Evolutionary conservation across 53 echinoderm and acorn worm genomes (phyloP), one percentile per base, ranked within the genome.

Genomic region (Paracentrotus lividus): DNA sequence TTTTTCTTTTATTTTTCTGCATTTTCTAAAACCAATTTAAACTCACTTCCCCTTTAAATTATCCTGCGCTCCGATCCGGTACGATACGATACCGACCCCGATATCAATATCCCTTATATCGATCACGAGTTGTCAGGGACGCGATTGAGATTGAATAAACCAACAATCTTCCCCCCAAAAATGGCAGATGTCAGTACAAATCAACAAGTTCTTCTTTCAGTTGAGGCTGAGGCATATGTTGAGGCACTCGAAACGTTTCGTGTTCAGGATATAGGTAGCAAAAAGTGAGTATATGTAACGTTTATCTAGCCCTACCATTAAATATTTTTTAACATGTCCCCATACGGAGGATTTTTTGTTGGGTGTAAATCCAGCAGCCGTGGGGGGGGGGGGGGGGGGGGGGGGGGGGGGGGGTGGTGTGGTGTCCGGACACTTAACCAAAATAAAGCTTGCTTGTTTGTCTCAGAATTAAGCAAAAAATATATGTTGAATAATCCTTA

Each of bases 161-260:
- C 38, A 72, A 34, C 2, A 40, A 20, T 8, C 40, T 85, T 29
- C 32, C 18, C 15, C 14, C n/a, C n/a, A n/a, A 85, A 51, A 26
- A 40, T 32, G 54, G 56, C 45, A 69, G 40, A 75, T 40, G 90
- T 95, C 61, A 56, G 53, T 64, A 9, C 85, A 15, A 40, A 57
- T n/a, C 88, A 49, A 15, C 94, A 94, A 26, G 94, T 98, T 89
- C 89, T 98, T 32, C 94, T 98, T 16, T 91, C 96, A 8, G 96
- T 94, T 49, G 98, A 98, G 90, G 98, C 98, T 55, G 98, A 98
- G 88, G 98, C 96, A 20, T 98, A 97, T 57, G 91, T 97, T 34
- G 95, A 98, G 86, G 93, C 98, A 33, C 65, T 98, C 58, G 94
- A 97, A 93, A 84, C 88, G 43, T 90, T 95, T 34, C 87, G 94